Base-by-base conservation (phyloP, 2,888 invertebrate genomes). In the Athalia rosae region DNA sequence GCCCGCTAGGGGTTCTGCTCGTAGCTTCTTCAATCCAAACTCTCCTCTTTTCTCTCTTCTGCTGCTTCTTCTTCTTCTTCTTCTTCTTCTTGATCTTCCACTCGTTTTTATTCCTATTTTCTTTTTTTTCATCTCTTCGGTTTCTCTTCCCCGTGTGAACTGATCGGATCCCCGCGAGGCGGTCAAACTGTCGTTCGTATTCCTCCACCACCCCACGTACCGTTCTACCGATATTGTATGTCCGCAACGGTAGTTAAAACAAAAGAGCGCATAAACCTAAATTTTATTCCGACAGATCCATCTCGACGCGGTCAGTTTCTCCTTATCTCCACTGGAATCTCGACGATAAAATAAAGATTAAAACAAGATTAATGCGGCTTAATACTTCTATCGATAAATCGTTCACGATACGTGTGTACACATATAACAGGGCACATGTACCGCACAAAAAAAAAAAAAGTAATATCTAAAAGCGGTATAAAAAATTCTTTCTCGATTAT, bases 1-100 rank as follows among this genome's bases (percentile, higher is more conserved):
- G 86, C 89, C 82, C 89, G 84, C 85, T 87, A 83, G 89, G 89
- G 88, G 88, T 87, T 86, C 74, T 74, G 74, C 74, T 74, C 87
- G 62, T 77, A 79, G 83, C 84, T 83, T 82, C 84, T 84, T 84
- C 85, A 83, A 83, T 83, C 66, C 66, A 50, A 74, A 58, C 43
- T 28, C 13, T 28, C 28, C 64, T 64, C 64, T 64, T n/a, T 43
- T 67, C 67, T 53, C 47, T 47, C 9, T 11, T 45, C 13, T 48
- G 13, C 48, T 66, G 45, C 4, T 66, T 47, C 50, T 8, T 45
- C 13, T 8, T 58, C 45, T 45, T 71, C n/a, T 66, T 45, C 4
- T 66, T 47, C 50, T 8, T 45, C 13, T 8, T 58, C 45, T 45
- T 71, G 45, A 13, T 58, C 45, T 8, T 45, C 61, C 61, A 61